A percentile compares a stretch with the other conserved stretches of the same genome.
Evolutionary conservation across 2,888 invertebrate species (phyloP).

Genomic region (Bimastos eiseni): DNA sequence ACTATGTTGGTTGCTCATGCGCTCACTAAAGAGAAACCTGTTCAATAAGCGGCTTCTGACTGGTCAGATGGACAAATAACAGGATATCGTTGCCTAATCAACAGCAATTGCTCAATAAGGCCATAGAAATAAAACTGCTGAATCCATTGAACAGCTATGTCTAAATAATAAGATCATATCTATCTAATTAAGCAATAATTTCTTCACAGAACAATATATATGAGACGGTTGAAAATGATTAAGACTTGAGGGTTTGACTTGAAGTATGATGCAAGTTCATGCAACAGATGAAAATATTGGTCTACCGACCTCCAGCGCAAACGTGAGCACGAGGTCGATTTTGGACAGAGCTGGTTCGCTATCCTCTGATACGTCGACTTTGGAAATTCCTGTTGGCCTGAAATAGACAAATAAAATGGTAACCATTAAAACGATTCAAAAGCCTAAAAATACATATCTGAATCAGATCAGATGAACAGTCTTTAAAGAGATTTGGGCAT

Average conservation of each 20-base stretch:
- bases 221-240: neutral
- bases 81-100: neutral
- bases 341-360: constrained; percentile 93
- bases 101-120: neutral
- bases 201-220: neutral
- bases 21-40: neutral
- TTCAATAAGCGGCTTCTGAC: neutral
- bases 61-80: neutral
- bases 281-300: neutral
- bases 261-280: neutral
- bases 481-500: too few relatives aligned
- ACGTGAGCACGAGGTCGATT: constrained; percentile 94
- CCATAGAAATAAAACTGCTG: neutral
- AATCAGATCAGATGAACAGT: too few relatives aligned
- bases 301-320: constrained; percentile 83
- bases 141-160: neutral
- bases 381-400: constrained; percentile 58
- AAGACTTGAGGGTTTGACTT: neutral
- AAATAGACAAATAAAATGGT: neutral
- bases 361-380: constrained; percentile 80
- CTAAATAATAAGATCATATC: neutral
- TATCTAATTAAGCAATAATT: neutral
- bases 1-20: neutral
- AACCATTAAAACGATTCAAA: neutral
- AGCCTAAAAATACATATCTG: too few relatives aligned